These are phyloP conservation scores for Cyanoderma ruficeps DNA, from an alignment of 2,113 vertebrate species.

Conservation along the genomic window DNA sequence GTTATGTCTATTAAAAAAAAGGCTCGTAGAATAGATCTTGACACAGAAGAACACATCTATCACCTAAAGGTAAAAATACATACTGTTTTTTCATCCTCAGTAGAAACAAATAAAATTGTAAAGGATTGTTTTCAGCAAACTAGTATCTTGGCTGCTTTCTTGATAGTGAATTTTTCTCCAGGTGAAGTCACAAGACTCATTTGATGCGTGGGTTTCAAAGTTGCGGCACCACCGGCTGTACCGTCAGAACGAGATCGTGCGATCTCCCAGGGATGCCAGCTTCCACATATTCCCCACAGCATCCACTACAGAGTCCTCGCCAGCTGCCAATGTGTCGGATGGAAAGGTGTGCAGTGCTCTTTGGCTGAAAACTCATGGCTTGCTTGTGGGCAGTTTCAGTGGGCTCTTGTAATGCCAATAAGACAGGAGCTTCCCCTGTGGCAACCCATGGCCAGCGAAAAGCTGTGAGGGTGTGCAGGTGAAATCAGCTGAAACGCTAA, in stretches of 20 bases:
- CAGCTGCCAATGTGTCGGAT: constrained; percentile 83
- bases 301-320: constrained; percentile 86
- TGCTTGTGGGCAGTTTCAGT: background rate
- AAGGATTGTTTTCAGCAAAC: background rate
- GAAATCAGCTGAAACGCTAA: background rate
- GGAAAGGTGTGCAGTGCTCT: constrained; percentile 79
- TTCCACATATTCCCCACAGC: constrained; percentile 91
- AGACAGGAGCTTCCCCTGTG: background rate
- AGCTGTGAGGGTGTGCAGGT: background rate
- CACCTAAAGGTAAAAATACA: constrained; percentile 88
- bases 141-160: background rate
- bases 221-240: constrained; percentile 93
- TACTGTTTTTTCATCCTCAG: background rate
- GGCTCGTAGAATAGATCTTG: constrained; percentile 94
- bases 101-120: background rate
- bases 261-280: constrained; percentile 91
- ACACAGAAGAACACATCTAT: constrained; percentile 98
- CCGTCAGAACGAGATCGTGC: constrained; percentile 97
- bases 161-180: constrained; percentile 35
- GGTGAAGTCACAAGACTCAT: constrained; percentile 98
- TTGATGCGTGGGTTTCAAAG: constrained; percentile 95
- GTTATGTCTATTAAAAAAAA: constrained; percentile 99
- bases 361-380: background rate
- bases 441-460: background rate
- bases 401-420: background rate